Base-by-base conservation (phyloP, 2,113 vertebrate species). In the Chaetorhynchus papuensis region DNA sequence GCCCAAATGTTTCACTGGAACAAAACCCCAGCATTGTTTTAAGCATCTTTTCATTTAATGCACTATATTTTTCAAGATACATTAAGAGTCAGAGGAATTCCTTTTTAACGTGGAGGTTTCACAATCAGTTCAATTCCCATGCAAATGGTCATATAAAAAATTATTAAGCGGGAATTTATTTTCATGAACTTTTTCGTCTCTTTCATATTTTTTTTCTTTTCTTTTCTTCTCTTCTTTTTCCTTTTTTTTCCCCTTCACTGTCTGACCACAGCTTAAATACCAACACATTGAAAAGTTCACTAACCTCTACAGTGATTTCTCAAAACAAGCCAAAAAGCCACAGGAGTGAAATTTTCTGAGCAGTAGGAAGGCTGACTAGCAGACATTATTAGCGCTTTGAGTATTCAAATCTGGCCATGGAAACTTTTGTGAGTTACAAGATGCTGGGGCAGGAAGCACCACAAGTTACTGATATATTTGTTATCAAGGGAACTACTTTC, bases 1-100 rank as follows among this genome's bases (percentile, higher is more conserved):
- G 97, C 98, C 98, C 98, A 98, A 98, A 98, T 98, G 98, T 97
- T 98, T 97, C 97, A 95, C 94, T 97, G 97, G 95, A 98, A 98
- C 97, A 98, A 98, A 98, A 98, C 94, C 96, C 97, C 95, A 66
- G 95, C 95, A 97, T 98, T 98, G 97, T 98, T 98, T 98, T 97
- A 98, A 98, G 96, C 94, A 97, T 98, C 97, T 98, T 97, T 98
- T 97, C 96, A 93, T 98, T 98, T 96, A 97, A 97, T 96, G 94
- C 89, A 92, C 96, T 95, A 71, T 97, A 96, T 96, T 94, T 96
- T 97, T 90, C 66, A 52, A 97, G 94, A 91, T 89, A 96, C 3
- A 6, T 85, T 97, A 95, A 92, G 96, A 97, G 89, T 56, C 94
- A 81, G 69, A 50, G 64, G 75, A 94, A 92, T 89, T 96, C 53